Conservation (phyloP, 1,140 invertebrate genomes). For the Aphelinus certus region DNA sequence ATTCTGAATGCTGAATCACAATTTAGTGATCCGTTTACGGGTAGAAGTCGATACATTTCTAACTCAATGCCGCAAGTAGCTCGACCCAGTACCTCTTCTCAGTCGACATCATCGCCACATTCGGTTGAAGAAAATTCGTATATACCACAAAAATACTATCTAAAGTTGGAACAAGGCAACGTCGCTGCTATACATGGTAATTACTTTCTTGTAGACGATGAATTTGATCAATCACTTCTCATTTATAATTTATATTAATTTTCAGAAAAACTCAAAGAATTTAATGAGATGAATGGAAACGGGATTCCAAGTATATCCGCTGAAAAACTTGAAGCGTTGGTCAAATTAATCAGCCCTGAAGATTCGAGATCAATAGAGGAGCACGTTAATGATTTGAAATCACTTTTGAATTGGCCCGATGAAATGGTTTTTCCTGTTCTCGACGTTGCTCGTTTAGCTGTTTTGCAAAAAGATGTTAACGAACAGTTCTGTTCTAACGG, state of each 20-base stretch:
- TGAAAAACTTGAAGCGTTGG: slow-evolving; percentile 69
- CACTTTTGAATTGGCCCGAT: slow-evolving; percentile 80
- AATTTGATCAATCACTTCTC: not conserved
- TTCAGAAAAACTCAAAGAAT: slow-evolving; percentile 74
- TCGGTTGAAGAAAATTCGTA: slow-evolving; percentile 46
- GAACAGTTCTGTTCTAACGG: slow-evolving; percentile 68
- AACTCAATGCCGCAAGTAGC: slow-evolving; percentile 48
- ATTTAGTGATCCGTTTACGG: slow-evolving; percentile 83
- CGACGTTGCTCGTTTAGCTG: slow-evolving; percentile 83
- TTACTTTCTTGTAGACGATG: slow-evolving; percentile 39
- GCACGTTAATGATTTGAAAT: slow-evolving; percentile 70
- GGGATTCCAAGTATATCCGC: slow-evolving; percentile 63
- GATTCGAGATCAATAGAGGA: slow-evolving; percentile 56
- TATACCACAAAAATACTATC: slow-evolving; percentile 59
- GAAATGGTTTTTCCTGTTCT: slow-evolving; percentile 87
- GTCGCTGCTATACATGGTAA: slow-evolving; percentile 69
- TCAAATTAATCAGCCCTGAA: slow-evolving; percentile 67
- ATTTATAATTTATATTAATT: slow-evolving; percentile 19
- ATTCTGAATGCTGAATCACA: slow-evolving; percentile 59
- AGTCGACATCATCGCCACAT: slow-evolving; percentile 44
- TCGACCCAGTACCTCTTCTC: slow-evolving; percentile 47
- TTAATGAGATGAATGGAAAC: slow-evolving; percentile 73
- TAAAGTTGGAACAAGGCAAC: slow-evolving; percentile 77
- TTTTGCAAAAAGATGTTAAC: slow-evolving; percentile 74
- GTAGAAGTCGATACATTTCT: slow-evolving; percentile 78